These are phyloP conservation scores for Ophioderma brevispina DNA, from an alignment of 35 echinoderm and acorn worm species.

Conservation along the genomic window DNA sequence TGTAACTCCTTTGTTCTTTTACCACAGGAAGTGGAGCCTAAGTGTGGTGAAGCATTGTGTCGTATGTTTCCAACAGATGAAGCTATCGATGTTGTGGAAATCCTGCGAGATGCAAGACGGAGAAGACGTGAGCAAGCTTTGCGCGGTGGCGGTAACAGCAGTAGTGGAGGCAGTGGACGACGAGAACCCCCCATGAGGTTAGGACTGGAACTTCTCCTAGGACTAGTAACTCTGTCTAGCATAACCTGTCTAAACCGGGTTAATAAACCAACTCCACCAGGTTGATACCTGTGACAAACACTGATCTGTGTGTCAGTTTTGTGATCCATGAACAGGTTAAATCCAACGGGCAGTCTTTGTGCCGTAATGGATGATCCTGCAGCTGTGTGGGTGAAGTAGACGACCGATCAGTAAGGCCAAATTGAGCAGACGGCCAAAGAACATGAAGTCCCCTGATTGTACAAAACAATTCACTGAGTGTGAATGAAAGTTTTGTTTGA, in stretches of 20 bases:
- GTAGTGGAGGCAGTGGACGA: constrained; percentile 4
- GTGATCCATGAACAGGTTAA: too few relatives aligned
- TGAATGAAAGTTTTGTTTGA: too few relatives aligned
- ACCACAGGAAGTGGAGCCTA: constrained; percentile 90
- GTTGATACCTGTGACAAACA: background rate
- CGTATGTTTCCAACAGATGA: constrained; percentile 90
- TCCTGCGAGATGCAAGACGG: constrained; percentile 84
- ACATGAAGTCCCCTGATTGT: too few relatives aligned
- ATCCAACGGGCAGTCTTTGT: too few relatives aligned
- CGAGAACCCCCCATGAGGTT: constrained; percentile 65
- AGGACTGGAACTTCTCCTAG: constrained; percentile 20
- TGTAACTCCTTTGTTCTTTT: background rate
- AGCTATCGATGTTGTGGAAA: constrained; percentile 90
- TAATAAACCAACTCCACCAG: background rate
- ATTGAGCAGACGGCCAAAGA: too few relatives aligned
- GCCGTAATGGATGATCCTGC: too few relatives aligned
- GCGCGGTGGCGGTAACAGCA: background rate
- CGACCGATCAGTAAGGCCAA: too few relatives aligned
- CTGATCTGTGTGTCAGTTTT: background rate
- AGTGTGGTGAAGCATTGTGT: constrained; percentile 78
- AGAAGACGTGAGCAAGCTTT: constrained; percentile 68
- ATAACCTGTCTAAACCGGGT: background rate
- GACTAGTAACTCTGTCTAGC: background rate
- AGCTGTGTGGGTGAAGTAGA: too few relatives aligned
- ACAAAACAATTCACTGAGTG: too few relatives aligned